These are phyloP conservation scores for Marasmarcha lunaedactyla DNA, from an alignment of 2,888 invertebrate genomes.

Conservation along the genomic window DNA sequence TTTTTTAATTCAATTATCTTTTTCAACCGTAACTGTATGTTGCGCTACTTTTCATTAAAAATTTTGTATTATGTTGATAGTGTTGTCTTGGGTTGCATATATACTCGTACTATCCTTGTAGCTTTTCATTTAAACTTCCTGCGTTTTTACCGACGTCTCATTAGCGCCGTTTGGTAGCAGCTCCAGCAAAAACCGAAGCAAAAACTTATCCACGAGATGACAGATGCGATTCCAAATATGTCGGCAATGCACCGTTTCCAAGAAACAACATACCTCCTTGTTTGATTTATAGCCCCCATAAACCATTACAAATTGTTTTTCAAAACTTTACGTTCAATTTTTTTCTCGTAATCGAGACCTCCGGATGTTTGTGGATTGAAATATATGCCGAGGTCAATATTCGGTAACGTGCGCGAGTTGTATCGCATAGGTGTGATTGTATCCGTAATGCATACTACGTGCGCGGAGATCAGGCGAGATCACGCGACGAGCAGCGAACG, in stretches of 20 bases:
- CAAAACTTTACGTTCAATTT: slow-evolving; percentile 37
- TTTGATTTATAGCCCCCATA: slow-evolving; percentile 51
- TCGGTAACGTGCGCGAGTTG: slow-evolving; percentile 10
- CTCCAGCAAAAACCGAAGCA: slow-evolving; percentile 30
- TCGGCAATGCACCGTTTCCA: slow-evolving; percentile 54
- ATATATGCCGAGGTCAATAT: neutral
- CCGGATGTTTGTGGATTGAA: slow-evolving; percentile 4
- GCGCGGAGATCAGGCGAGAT: too few relatives aligned
- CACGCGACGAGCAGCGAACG: slow-evolving; percentile 58
- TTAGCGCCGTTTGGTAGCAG: slow-evolving; percentile 40
- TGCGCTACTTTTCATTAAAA: too few relatives aligned
- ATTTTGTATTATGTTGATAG: too few relatives aligned
- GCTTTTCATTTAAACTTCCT: too few relatives aligned
- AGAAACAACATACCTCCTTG: slow-evolving; percentile 48
- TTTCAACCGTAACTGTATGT: too few relatives aligned
- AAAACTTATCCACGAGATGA: slow-evolving; percentile 44
- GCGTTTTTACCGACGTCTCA: slow-evolving; percentile 23
- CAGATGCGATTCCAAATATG: slow-evolving; percentile 61
- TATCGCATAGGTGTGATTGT: slow-evolving; percentile 50
- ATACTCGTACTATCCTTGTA: too few relatives aligned
- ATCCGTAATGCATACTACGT: slow-evolving; percentile 36
- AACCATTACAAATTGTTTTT: slow-evolving; percentile 57
- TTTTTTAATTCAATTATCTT: too few relatives aligned
- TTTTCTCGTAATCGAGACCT: slow-evolving; percentile 24
- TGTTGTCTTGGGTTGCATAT: too few relatives aligned